Conservation (phyloP, 2,797 vertebrate species). For the Leptoclinus maculatus region DNA sequence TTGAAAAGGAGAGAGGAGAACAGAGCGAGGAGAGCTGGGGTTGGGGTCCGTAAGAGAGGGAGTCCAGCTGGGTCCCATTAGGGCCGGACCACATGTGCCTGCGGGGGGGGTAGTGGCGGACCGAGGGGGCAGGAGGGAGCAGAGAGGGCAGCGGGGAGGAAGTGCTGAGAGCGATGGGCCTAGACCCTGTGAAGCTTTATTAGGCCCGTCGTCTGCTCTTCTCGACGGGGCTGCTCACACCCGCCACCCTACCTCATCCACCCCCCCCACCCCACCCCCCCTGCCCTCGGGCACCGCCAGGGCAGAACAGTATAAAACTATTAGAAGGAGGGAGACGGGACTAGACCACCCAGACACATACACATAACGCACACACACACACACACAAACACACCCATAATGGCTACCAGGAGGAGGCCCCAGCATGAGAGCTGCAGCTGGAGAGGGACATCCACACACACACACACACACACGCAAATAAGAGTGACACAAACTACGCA, state of each 20-base stretch:
- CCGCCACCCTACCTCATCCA: slow-evolving; percentile 47
- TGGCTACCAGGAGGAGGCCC: slow-evolving; percentile 87
- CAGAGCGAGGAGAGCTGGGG: slow-evolving; percentile 64
- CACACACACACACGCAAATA: neutral
- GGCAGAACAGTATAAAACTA: slow-evolving; percentile 92
- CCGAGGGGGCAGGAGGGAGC: slow-evolving; percentile 88
- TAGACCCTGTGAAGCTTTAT: slow-evolving; percentile 97
- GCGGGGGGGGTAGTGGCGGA: slow-evolving; percentile 83
- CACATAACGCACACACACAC: slow-evolving; percentile 71
- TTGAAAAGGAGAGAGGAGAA: slow-evolving; percentile 65
- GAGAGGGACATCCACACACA: slow-evolving; percentile 54
- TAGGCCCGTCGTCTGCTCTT: slow-evolving; percentile 93
- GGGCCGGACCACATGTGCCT: slow-evolving; percentile 92
- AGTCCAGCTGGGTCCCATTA: slow-evolving; percentile 99
- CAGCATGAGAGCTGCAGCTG: slow-evolving; percentile 83
- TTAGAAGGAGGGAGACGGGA: slow-evolving; percentile 77
- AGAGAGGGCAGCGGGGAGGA: slow-evolving; percentile 95
- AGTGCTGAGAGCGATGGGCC: slow-evolving; percentile 86
- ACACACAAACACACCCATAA: slow-evolving; percentile 77
- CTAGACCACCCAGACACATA: slow-evolving; percentile 94
- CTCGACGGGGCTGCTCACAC: slow-evolving; percentile 89
- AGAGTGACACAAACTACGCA: slow-evolving; percentile 51
- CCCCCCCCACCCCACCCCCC: slow-evolving; percentile 36
- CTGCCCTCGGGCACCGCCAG: slow-evolving; percentile 92
- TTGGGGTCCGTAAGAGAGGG: slow-evolving; percentile 86